Base-by-base conservation (phyloP, 1,140 invertebrate species). In the Danaus plexippus region DNA sequence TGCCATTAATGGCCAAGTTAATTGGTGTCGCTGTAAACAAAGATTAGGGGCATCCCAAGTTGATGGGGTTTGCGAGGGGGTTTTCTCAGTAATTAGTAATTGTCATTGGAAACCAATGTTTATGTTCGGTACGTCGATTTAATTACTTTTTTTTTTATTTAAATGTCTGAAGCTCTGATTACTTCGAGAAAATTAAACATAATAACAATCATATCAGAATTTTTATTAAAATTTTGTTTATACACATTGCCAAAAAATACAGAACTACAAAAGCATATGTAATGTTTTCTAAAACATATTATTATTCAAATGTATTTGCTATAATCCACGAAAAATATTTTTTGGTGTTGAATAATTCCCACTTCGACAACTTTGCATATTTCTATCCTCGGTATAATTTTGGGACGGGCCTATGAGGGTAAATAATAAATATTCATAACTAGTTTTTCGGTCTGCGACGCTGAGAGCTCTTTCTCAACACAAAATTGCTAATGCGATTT, bases 361-460 rank as follows among this genome's bases (percentile, higher is more conserved):
- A 54, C 48, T 44, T 40, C 18, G 47, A 44, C 54, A 60, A 58
- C 52, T 64, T 61, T 64, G 63, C 59, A 64, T 64, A 64, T 64
- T 63, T 54, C 56, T 58, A 47, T 54, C 56, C 18, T 44, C 43
- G 32, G 47, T 56, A 47, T 57, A 64, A 64, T 64, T 64, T 60
- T 57, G 55, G 54, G 52, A 42, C 46, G 53, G 54, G 61, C 65
- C 63, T 67, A 62, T 59, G 63, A 56, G 63, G 59, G 57, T 61
- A 62, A 61, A 63, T 62, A 65, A 68, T 68, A 58, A 68, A 68
- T 68, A 68, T 68, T 68, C 60, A 68, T 68, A 63, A 52, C 60
- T 59, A 56, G 59, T 68, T 63, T 59, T 60, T 54, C 66, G 57
- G 66, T 46, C 57, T 48, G 48, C 60, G 22, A 51, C 51, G 60